Evolutionary conservation across 2,888 invertebrate species (phyloP), one percentile per base, ranked within the genome.

Genomic region (Cheilosia soror): DNA sequence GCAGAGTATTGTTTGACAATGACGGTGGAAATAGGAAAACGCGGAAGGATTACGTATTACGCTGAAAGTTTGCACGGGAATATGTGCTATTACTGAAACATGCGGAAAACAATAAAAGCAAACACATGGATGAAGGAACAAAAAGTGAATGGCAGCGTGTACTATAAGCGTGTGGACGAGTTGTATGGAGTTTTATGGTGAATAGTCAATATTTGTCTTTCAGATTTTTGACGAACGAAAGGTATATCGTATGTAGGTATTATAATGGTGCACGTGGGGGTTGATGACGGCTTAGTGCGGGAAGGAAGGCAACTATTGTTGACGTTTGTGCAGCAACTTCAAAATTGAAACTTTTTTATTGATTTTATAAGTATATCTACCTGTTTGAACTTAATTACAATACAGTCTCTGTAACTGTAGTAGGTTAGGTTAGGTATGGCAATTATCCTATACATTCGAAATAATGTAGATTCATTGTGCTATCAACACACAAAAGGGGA

Each of bases 31-130:
- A 57, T 25, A 15, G 44, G 42, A 15, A 37, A 65, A 62, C 25
- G 60, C 58, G 66, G 71, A 84, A 80, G 84, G 71, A 80, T 76
- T 83, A 73, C 49, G 66, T 63, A 80, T 76, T 83, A 73, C 49
- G 66, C 63, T 55, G 20, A 62, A 63, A 40, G 55, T 20, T 51
- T 71, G 69, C 51, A 31, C 53, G 51, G 25, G 55, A 63, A 42
- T 15, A 57, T 20, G 25, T 47, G 58, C 49, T 44, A 25, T 27
- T 33, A 15, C 47, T 65, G n/a, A n/a, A 29, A 29, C 7, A 58
- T 40, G 20, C 20, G 20, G n/a, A 31, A 73, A 44, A 47, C 44
- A 15, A 47, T 15, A 15, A 25, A 75, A 42, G 11, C 37, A 55
- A 7, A n/a, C 20, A 40, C 13, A 63, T 49, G 57, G 9, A 60